These are phyloP conservation scores for Polyommatus icarus DNA, from an alignment of 2,888 invertebrate species.

Conservation along the genomic window DNA sequence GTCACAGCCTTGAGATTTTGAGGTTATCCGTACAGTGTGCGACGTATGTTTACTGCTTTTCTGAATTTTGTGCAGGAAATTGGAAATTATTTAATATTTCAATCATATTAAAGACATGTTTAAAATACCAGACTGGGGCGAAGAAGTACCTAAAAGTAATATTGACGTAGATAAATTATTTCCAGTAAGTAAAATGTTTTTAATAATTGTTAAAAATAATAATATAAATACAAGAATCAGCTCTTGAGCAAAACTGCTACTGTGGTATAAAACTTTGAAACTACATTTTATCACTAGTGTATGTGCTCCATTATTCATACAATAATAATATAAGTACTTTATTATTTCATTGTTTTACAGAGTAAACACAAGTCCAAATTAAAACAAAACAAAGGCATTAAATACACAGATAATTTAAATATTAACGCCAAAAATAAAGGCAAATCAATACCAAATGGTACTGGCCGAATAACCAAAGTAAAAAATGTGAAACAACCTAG, in stretches of 20 bases:
- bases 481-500: conserved; percentile 19
- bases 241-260: not conserved
- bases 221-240: not conserved
- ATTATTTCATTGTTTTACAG: conserved; percentile 23
- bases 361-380: conserved; percentile 25
- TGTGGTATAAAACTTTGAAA: too few species aligned
- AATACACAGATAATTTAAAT: conserved; percentile 32
- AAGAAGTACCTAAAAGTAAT: conserved; percentile 49
- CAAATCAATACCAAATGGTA: conserved; percentile 33
- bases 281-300: not conserved
- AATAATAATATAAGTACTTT: not conserved
- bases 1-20: not conserved
- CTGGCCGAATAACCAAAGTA: conserved; percentile 29
- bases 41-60: not conserved
- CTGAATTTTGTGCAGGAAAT: not conserved
- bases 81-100: not conserved
- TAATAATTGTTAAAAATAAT: conserved; percentile 28
- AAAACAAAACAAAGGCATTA: conserved; percentile 28
- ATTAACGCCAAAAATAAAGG: conserved; percentile 33
- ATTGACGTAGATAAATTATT: conserved; percentile 47
- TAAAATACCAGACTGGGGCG: conserved; percentile 60
- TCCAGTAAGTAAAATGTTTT: conserved; percentile 45
- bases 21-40: not conserved
- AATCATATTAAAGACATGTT: conserved; percentile 50
- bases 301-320: not conserved